phyloP scores from a whole-genome alignment of 2,113 vertebrate genomes.

The Shinisaurus crocodilurus region DNA sequence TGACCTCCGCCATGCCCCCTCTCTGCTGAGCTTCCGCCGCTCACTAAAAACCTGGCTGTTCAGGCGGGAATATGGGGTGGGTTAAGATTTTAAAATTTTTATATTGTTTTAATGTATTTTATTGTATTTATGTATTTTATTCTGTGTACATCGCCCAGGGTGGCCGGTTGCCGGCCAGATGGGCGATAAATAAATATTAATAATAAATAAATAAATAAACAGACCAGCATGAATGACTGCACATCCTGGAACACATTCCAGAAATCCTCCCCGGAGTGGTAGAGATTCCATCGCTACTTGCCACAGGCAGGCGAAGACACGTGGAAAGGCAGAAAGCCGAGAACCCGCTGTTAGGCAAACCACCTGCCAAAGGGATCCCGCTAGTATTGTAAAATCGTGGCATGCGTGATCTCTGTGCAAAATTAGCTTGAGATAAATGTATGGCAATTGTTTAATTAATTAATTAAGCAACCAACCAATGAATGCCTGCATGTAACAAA shows the following conservation, averaged over 20 bases:
- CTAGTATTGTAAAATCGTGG: background rate
- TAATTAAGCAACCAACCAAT: background rate
- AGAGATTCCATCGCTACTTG: background rate
- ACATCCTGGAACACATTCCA: background rate
- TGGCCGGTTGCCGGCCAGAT: too few relatives aligned
- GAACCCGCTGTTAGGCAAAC: background rate
- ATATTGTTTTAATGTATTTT: too few relatives aligned
- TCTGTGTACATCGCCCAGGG: too few relatives aligned
- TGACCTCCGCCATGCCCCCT: too few relatives aligned
- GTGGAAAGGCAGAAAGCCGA: background rate
- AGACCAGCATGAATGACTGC: background rate
- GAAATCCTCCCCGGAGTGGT: background rate
- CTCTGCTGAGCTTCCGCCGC: too few relatives aligned
- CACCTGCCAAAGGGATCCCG: background rate
- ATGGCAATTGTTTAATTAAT: background rate
- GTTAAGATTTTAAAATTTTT: too few relatives aligned
- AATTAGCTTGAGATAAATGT: background rate
- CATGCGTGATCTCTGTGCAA: background rate
- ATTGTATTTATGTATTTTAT: too few relatives aligned
- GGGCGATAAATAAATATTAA: too few relatives aligned
- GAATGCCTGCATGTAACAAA: background rate
- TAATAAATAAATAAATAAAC: too few relatives aligned
- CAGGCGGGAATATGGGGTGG: too few relatives aligned
- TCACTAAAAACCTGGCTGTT: too few relatives aligned
- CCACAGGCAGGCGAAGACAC: too few relatives aligned